These are phyloP conservation scores for Sinhomidia bicolor DNA, from an alignment of 2,888 invertebrate species.

Conservation along the genomic window DNA sequence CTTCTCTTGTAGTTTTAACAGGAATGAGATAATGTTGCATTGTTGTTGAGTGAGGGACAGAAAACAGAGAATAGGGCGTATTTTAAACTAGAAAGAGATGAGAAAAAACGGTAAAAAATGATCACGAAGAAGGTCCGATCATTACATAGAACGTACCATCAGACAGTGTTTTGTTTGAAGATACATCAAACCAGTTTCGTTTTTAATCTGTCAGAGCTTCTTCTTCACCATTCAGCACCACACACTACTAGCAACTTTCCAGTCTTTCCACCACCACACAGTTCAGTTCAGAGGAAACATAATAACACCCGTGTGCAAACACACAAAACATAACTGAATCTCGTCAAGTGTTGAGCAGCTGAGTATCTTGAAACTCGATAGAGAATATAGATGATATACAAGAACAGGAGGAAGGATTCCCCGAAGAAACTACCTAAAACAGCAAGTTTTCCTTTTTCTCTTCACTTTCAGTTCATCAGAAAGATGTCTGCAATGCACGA, in stretches of 20 bases:
- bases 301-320: too few relatives aligned
- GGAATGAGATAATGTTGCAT: too few relatives aligned
- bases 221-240: not conserved
- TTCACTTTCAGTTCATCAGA: not conserved
- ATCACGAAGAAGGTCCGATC: not conserved
- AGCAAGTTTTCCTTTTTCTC: not conserved
- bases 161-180: not conserved
- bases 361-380: constrained; percentile 3
- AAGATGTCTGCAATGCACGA: too few relatives aligned
- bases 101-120: not conserved
- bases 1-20: too few relatives aligned
- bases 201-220: not conserved
- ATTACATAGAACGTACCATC: not conserved
- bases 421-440: not conserved
- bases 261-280: not conserved
- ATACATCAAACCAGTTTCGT: constrained; percentile 1
- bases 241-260: too few relatives aligned
- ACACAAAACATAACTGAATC: too few relatives aligned
- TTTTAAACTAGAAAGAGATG: constrained; percentile 1
- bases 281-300: too few relatives aligned
- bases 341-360: constrained; percentile 5
- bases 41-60: not conserved
- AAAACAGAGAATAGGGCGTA: not conserved
- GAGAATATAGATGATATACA: too few relatives aligned
- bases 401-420: not conserved